Evolutionary conservation across 1,140 invertebrate genomes (phyloP), one percentile per base, ranked within the genome.

Genomic region (Cyrtorhinus lividipennis): DNA sequence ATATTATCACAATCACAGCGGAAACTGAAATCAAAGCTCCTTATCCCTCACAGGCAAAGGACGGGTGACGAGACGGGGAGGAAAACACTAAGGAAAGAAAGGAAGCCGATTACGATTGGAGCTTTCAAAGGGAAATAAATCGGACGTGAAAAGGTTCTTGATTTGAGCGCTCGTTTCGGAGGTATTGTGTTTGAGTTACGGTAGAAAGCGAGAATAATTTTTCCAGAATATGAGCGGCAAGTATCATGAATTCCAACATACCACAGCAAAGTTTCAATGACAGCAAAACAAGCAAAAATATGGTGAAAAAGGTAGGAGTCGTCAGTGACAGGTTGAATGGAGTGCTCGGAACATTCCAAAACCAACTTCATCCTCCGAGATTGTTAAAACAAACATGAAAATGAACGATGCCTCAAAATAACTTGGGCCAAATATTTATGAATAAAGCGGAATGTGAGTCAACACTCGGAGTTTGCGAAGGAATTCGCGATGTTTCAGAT

Each of bases 1-100:
- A n/a, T 26, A n/a, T n/a, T 24, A 59, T 56, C 24, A 56, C 24
- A 56, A 59, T 56, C 24, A 56, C 24, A 56, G 24, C 20, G 20
- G 56, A 24, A 56, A 56, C 24, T 8, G 24, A 22, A 56, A 56
- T 56, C 56, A 22, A 56, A 56, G 56, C 5, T 56, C 56, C 56
- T 24, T 24, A 23, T 56, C 56, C 56, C 24, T 22, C 24, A 13
- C 56, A 5, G 5, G 56, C 20, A 56, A 24, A 24, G 24, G n/a
- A 24, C 20, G 5, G 56, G 5, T 15, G 5, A 10, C 20, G 48
- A 22, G 48, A 53, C 48, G 48, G 20, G 8, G 18, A 53, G 48
- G 48, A 53, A 53, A 5, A 22, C 5, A 53, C 48, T 44, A n/a
- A 10, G 38, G n/a, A 44, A n/a, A n/a, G 38, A 44, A n/a, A n/a